Conservation (phyloP, 2,113 vertebrate species). For the Tragelaphus imberbis region DNA sequence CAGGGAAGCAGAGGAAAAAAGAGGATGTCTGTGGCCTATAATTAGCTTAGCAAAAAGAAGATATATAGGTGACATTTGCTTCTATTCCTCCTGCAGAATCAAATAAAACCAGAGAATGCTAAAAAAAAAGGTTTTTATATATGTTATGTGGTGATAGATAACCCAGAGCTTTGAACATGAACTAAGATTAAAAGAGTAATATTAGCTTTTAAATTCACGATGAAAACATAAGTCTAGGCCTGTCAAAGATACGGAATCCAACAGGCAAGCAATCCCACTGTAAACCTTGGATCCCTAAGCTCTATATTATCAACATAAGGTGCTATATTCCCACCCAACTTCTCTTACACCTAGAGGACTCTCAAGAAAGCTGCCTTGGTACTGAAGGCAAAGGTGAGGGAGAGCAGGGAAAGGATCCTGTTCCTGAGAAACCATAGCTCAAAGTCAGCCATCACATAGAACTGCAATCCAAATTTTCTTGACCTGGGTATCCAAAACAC, state of each 20-base stretch:
- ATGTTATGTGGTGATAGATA: background rate
- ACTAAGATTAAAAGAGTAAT: background rate
- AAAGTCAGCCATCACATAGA: background rate
- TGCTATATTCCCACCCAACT: background rate
- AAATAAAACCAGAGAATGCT: background rate
- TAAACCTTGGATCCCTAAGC: background rate
- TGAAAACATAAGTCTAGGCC: background rate
- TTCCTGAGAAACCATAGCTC: background rate
- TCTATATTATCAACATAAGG: background rate
- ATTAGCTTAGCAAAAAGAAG: background rate
- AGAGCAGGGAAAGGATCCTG: background rate
- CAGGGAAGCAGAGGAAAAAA: background rate
- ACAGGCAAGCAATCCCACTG: background rate
- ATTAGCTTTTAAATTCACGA: slow-evolving; percentile 18
- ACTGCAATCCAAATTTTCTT: background rate
- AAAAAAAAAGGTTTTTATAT: background rate
- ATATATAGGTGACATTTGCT: background rate
- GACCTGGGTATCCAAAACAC: background rate
- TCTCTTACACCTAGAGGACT: background rate
- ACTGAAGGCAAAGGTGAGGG: background rate
- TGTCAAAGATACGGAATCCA: background rate
- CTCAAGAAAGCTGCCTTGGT: background rate
- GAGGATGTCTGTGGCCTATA: background rate
- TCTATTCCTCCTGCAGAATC: background rate
- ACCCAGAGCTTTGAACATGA: background rate